Evolutionary conservation across 2,888 invertebrate genomes (phyloP), one percentile per base, ranked within the genome.

Genomic region (Frankliniella intonsa): DNA sequence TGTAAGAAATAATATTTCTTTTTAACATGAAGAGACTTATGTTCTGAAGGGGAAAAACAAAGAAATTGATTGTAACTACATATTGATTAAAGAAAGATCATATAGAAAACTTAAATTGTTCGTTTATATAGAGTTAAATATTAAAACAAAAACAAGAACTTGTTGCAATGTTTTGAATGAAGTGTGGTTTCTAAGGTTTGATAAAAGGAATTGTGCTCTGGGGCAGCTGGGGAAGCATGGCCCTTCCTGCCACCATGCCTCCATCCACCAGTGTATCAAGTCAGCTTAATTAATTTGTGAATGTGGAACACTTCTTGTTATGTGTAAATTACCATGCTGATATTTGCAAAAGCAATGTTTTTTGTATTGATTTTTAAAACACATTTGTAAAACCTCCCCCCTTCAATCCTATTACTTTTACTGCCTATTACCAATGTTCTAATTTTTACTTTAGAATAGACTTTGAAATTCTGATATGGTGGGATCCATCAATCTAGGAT

Each of bases 311-410:
- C 69, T 76, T 76, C 69, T 76, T 76, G 69, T 76, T 76, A 76
- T 12, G 25, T 76, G 69, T 76, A 76, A 76, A 76, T 76, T 76
- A 76, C 69, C 69, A 25, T 76, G 69, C 69, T 76, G 69, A 76
- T 76, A 22, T 76, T 76, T 76, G 69, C 69, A 25, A 22, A 25
- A 76, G 69, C 69, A 76, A 76, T 76, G 22, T 76, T 76, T 76
- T 55, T 76, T 76, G 69, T 76, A 76, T 76, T 76, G 25, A 76
- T 76, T 80, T 83, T 83, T 83, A 81, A 82, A 83, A 83, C 83
- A 83, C 81, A 83, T 83, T 81, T 76, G 69, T 76, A 76, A 76
- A 76, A 76, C 69, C 69, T 76, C 69, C 69, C 69, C 69, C 69
- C 69, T 76, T 76, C 69, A 76, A 76, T 76, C 69, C 69, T 76